These are phyloP conservation scores for Alectoris magna DNA, from an alignment of 2,797 vertebrate genomes.

Conservation along the genomic window DNA sequence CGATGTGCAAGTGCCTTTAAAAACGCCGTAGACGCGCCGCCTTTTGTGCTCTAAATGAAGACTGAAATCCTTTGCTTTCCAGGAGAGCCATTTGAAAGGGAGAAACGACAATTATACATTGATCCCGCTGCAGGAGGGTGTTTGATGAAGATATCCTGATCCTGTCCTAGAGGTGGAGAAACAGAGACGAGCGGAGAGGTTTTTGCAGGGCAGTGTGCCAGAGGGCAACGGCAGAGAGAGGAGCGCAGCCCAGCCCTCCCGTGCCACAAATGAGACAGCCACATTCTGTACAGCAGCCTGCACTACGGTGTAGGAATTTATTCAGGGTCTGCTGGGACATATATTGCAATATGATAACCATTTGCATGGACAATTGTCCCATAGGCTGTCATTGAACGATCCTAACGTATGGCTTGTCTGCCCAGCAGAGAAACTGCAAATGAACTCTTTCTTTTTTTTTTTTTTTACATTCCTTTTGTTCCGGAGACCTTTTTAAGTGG, in stretches of 20 bases:
- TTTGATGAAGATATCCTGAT: background rate
- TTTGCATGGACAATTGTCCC: slow-evolving; percentile 27
- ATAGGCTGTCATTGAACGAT: slow-evolving; percentile 27
- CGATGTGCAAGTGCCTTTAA: slow-evolving; percentile 36
- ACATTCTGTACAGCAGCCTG: background rate
- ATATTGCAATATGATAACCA: slow-evolving; percentile 10
- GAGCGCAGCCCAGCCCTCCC: slow-evolving; percentile 6
- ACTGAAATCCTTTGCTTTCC: slow-evolving; percentile 31
- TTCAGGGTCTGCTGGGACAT: slow-evolving; percentile 4
- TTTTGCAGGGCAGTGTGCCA: background rate
- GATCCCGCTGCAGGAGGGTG: background rate
- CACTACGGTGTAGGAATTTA: background rate
- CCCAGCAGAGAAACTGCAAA: slow-evolving; percentile 24
- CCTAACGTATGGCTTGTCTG: background rate
- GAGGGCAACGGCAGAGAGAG: background rate
- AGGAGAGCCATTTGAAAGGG: background rate
- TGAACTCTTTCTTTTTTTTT: background rate
- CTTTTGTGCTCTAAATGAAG: slow-evolving; percentile 44
- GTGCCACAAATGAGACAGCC: background rate
- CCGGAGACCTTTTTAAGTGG: background rate
- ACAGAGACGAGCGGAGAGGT: background rate
- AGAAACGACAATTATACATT: background rate
- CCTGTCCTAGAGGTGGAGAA: background rate
- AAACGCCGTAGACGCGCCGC: background rate
- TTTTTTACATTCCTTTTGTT: slow-evolving; percentile 4